These are phyloP conservation scores for Drosophila dunni DNA, from an alignment of 1,140 invertebrate species.

Conservation along the genomic window DNA sequence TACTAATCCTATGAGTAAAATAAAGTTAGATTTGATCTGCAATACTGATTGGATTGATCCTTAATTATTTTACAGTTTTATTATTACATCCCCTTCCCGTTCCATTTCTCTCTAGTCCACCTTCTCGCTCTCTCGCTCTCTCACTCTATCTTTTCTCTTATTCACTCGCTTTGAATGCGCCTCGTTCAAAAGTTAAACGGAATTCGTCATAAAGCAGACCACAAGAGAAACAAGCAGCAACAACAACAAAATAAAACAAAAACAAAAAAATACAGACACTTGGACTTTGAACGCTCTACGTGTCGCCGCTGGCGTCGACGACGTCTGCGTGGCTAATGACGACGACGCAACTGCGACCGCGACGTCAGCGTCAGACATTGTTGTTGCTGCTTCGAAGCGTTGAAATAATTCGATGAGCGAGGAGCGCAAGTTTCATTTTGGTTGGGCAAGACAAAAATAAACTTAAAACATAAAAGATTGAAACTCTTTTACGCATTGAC, in stretches of 20 bases:
- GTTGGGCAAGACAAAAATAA: conserved; percentile 4
- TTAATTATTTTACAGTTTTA: too few relatives aligned
- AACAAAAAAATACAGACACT: conserved; percentile 51
- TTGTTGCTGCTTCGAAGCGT: conserved; percentile 7
- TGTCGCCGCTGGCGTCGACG: conserved; percentile 47
- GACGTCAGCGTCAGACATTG: background rate
- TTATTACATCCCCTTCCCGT: too few relatives aligned
- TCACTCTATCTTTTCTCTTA: background rate
- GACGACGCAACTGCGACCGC: conserved; percentile 32
- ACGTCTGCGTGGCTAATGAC: conserved; percentile 47
- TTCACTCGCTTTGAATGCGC: background rate
- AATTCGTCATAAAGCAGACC: conserved; percentile 59
- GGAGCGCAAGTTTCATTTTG: conserved; percentile 41
- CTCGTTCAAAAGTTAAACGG: conserved; percentile 23
- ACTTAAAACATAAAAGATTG: conserved; percentile 1
- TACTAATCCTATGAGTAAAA: too few relatives aligned
- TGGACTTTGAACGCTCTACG: conserved; percentile 67
- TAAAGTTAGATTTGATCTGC: too few relatives aligned
- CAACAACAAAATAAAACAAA: conserved; percentile 16
- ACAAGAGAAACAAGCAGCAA: conserved; percentile 26
- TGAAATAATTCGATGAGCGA: conserved; percentile 52
- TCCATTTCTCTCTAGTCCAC: too few relatives aligned
- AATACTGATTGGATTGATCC: too few relatives aligned
- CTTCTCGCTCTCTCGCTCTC: conserved; percentile 1
- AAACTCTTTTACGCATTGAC: conserved; percentile 37